Base-by-base conservation (phyloP, 2,888 invertebrate species). In the Meteorus colon region DNA sequence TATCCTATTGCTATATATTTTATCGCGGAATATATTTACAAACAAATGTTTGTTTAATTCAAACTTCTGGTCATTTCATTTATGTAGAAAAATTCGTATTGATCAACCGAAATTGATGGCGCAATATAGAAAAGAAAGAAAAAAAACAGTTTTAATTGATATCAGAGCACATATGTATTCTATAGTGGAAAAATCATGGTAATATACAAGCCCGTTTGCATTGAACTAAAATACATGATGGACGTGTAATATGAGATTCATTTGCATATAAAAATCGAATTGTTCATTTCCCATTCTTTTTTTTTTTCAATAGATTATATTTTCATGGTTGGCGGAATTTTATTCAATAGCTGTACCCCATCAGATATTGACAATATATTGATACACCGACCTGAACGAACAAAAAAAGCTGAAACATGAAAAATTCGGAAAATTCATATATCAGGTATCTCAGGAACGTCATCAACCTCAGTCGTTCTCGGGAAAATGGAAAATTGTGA, bases 291-390 rank as follows among this genome's bases (percentile, higher is more conserved):
- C 24, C 24, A 24, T 24, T 24, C 24, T 27, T 24, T 51, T 63
- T 45, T 6, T 48, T 37, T 72, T 65, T 62, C 59, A 34, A 34
- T 2, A 19, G 41, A 27, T 51, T 62, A 41, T 68, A 71, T 65
- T 65, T 79, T 74, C 63, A 71, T 73, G 45, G 60, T 74, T 62
- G 27, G 60, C 41, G n/a, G 59, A 48, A 75, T 75, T 76, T 76
- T 75, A 72, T 68, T 29, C 59, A 77, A 77, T 72, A 67, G 69
- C 68, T 63, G 60, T 34, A 37, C 29, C 73, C 77, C 69, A 71
- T 70, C 80, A 81, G 81, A 82, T 81, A 82, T 82, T 81, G 81
- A 82, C 78, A 77, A 63, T 78, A 73, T 73, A 77, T 29, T 16
- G 34, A 51, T 71, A 48, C 45, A 59, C 55, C 60, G 55, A 73